Conservation (phyloP, 2,888 invertebrate genomes). For the Drosophila tanythrix region DNA sequence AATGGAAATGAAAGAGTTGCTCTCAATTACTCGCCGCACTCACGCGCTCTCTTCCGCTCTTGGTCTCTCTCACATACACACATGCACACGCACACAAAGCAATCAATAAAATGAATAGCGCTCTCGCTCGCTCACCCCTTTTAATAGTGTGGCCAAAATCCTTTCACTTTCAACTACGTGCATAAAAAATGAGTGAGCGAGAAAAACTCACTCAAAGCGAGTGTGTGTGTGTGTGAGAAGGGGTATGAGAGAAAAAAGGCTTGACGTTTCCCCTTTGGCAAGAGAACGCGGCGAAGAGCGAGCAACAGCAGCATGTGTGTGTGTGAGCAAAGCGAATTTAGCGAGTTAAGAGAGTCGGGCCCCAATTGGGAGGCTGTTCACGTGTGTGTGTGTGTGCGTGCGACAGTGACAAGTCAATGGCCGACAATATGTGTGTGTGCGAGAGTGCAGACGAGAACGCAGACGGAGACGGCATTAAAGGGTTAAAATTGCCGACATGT, state of each 20-base stretch:
- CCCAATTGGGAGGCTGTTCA: conserved; percentile 26
- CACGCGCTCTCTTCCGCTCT: conserved; percentile 3
- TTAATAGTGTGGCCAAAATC: conserved; percentile 50
- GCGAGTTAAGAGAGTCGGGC: conserved; percentile 48
- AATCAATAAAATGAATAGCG: conserved; percentile 63
- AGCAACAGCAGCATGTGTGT: conserved; percentile 1
- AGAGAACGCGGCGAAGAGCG: conserved; percentile 51
- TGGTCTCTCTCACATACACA: background rate
- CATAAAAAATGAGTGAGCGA: conserved; percentile 56
- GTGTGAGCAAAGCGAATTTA: conserved; percentile 42
- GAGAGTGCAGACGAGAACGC: conserved; percentile 64
- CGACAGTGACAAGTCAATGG: conserved; percentile 63
- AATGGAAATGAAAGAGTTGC: conserved; percentile 63
- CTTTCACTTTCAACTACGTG: conserved; percentile 69
- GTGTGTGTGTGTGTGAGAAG: conserved; percentile 40
- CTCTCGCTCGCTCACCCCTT: conserved; percentile 55
- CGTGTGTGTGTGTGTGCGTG: conserved; percentile 12
- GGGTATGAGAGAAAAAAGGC: conserved; percentile 56
- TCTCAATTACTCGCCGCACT: conserved; percentile 61
- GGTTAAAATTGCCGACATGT: conserved; percentile 76
- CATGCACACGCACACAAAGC: conserved; percentile 31
- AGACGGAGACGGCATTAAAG: conserved; percentile 83
- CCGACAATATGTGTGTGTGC: conserved; percentile 41
- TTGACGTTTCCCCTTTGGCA: conserved; percentile 58
- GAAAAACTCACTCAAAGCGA: conserved; percentile 59